Base-by-base conservation (phyloP, 2,888 invertebrate species). In the Cryptophagus acutangulus region DNA sequence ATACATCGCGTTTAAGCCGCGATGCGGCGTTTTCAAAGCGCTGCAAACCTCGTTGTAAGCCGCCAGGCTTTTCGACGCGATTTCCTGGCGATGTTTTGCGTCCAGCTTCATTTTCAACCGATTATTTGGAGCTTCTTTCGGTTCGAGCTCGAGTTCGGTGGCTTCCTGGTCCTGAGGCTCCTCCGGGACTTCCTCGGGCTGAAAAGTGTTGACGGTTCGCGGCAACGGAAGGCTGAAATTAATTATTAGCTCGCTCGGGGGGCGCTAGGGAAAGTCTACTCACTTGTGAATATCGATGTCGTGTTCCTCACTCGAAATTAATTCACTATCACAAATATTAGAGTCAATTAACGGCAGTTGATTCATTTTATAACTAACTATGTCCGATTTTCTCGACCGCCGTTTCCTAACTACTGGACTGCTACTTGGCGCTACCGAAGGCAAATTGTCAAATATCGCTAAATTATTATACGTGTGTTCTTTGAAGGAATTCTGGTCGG, bases 1-100 rank as follows among this genome's bases (percentile, higher is more conserved):
- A 28, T 71, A 49, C 1, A 79, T 54, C 0, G 76, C 74, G 35
- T 69, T 67, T 1, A 75, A 60, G 0, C 72, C 79, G 8, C 74
- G 69, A 45, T 71, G 71, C 0, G 75, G 61, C 59, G 74, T 70
- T 35, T 80, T 78, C 36, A 79, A 73, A 1, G 76, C 73, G 36
- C 79, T 74, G 51, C 86, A 82, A 26, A 86, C 74, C 61, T 83
- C 81, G 5, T 87, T 60, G 58, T 84, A 86, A 0, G 82, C 74
- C 0, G 72, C 68, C 5, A 88, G 69, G 49, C 78, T 74, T 41
- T 75, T 70, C 34, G 75, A 71, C 16, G 85, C 62, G 4, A 75
- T 69, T 42, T 76, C 75, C 55, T 76, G 74, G 53, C 70, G 73
- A 33, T 74, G 73, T n/a, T 33, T 20, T 39, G 52, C 24, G 17